A percentile compares a stretch with the other conserved stretches of the same genome.
Evolutionary conservation across 2,888 invertebrate genomes (phyloP).

Genomic region (Chymomyza procnemis): DNA sequence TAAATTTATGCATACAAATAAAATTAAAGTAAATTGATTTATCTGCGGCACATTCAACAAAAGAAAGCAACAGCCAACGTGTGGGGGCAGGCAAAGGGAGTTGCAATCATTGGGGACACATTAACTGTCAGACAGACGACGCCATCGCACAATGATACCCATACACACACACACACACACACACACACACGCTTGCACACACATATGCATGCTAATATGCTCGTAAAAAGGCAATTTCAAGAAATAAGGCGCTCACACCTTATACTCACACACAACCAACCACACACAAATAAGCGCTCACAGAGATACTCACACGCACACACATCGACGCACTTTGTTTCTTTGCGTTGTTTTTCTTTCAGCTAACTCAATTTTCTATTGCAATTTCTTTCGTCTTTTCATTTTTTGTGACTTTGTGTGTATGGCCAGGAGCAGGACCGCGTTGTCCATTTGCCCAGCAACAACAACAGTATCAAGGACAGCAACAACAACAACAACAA

Average conservation of each 20-base stretch:
- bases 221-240: constrained; percentile 75
- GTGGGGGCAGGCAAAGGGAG: constrained; percentile 28
- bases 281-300: constrained; percentile 24
- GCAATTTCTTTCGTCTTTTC: constrained; percentile 45
- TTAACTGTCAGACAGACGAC: constrained; percentile 62
- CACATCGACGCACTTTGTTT: constrained; percentile 21
- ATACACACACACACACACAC: constrained; percentile 29
- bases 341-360: constrained; percentile 33
- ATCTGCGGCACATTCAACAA: constrained; percentile 48
- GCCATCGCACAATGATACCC: constrained; percentile 17
- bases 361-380: constrained; percentile 74
- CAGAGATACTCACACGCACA: constrained; percentile 22
- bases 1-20: constrained; percentile 70
- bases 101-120: constrained; percentile 74
- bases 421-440: constrained; percentile 22
- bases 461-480: neutral
- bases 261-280: constrained; percentile 27
- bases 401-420: constrained; percentile 31
- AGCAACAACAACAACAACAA: constrained; percentile 5
- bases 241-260: constrained; percentile 38
- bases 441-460: constrained; percentile 34
- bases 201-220: constrained; percentile 63
- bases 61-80: neutral
- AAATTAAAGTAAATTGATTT: constrained; percentile 73
- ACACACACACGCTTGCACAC: constrained; percentile 10